Evolutionary conservation across 2,888 invertebrate genomes (phyloP), one percentile per base, ranked within the genome.

Genomic region (Noctua comes): DNA sequence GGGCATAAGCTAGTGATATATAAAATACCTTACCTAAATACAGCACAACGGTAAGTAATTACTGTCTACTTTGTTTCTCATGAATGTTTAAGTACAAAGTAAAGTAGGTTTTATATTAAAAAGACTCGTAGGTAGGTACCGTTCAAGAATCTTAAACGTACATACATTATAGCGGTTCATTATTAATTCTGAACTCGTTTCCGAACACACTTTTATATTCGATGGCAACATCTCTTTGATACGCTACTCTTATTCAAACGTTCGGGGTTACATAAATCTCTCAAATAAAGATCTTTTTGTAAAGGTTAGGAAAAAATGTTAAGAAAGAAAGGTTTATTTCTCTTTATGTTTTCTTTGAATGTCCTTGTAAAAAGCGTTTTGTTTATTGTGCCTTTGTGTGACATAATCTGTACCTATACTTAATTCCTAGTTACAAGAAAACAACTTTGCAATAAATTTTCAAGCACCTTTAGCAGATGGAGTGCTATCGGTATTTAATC

Each of bases 141-240:
- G 16, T 70, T 80, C 40, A 46, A 54, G 68, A 68, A 71, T 83
- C 68, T 68, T 71, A 77, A 73, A 73, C 40, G 27, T 62, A 72
- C 66, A 62, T 68, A 84, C 59, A 59, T 62, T 54, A 73, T 40
- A 31, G 79, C 36, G 1, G 27, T 31, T 73, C 84, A 82, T 84
- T 79, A 84, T 82, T 66, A 79, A 84, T 82, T 82, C 85, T 70
- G 54, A 31, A 36, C 74, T 68, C 66, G 85, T 82, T 68, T 71
- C 62, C n/a, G 62, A 73, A 70, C 46, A 79, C 59, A 73, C 46
- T 84, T 57, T 57, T 80, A 71, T 57, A 68, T 84, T 73, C 73
- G 40, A 82, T 68, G 24, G 80, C 59, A 82, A 65, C 59, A 66
- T 84, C 59, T 73, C 73, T 73, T 70, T 84, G 65, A 68, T 79